Conservation (phyloP, 2,113 vertebrate species). For the Poeciliopsis occidentalis region DNA sequence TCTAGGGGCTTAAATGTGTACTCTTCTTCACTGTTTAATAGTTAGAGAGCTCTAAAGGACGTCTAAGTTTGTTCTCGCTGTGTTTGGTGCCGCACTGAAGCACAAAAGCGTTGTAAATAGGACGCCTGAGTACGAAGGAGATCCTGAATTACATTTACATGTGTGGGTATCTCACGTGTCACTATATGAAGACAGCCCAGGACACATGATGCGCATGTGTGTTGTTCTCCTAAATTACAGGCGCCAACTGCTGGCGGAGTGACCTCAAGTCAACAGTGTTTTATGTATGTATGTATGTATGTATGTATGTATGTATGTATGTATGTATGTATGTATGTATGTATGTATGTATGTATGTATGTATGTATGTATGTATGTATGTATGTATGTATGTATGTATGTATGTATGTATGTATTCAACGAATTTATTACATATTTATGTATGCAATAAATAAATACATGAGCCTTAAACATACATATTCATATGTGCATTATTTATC, state of each 20-base stretch:
- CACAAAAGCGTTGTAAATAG: neutral
- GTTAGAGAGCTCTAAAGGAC: neutral
- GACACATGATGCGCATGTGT: conserved; percentile 63
- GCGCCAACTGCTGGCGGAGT: conserved; percentile 59
- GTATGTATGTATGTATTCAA: no score
- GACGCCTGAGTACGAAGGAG: neutral
- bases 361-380: no score
- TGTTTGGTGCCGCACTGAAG: neutral
- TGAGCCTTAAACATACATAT: no score
- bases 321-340: no score
- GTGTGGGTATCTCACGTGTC: conserved; percentile 69
- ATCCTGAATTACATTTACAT: conserved; percentile 45
- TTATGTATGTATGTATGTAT: no score
- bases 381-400: no score
- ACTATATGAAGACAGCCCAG: conserved; percentile 52
- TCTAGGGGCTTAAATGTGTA: conserved; percentile 69
- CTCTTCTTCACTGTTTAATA: conserved; percentile 9
- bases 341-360: no score
- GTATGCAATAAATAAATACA: no score
- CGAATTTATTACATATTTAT: no score
- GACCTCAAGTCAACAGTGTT: conserved; percentile 55
- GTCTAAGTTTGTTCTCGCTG: neutral
- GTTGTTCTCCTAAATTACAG: conserved; percentile 39
- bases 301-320: no score
- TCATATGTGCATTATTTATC: no score